Evolutionary conservation across 2,797 vertebrate species (phyloP).

Genomic region (Diceros bicornis): DNA sequence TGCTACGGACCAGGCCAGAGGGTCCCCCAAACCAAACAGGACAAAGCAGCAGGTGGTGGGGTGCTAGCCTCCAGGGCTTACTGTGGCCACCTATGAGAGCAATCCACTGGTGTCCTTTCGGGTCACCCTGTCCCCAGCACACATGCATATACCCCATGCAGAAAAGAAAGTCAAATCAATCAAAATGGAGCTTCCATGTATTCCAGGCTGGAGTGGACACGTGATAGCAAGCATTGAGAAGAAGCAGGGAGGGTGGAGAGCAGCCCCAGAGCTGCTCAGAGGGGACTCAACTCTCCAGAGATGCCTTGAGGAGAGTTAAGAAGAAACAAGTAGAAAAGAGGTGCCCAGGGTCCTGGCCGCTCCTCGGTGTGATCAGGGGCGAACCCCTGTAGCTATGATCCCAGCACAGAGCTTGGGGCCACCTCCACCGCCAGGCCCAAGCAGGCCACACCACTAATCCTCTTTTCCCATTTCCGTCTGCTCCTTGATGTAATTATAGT

Average conservation of each 20-base stretch:
- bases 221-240: fast-evolving
- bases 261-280: neutral
- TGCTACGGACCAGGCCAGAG: neutral
- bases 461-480: slow-evolving; percentile 88
- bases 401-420: neutral
- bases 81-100: neutral
- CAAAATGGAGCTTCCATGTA: neutral
- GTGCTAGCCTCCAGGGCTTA: neutral
- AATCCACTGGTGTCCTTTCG: neutral
- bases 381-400: neutral
- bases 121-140: neutral
- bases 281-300: neutral
- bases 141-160: fast-evolving
- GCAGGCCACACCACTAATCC: slow-evolving; percentile 81
- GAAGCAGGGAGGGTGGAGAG: fast-evolving
- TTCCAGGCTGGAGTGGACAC: neutral
- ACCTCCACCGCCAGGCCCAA: neutral
- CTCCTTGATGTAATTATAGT: slow-evolving; percentile 90
- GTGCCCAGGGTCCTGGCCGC: neutral
- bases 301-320: neutral
- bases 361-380: fast-evolving
- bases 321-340: neutral
- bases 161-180: neutral
- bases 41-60: neutral
- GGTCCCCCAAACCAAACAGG: neutral